Base-by-base conservation (phyloP, 2,888 invertebrate genomes). In the Drosophila setosimentum region DNA sequence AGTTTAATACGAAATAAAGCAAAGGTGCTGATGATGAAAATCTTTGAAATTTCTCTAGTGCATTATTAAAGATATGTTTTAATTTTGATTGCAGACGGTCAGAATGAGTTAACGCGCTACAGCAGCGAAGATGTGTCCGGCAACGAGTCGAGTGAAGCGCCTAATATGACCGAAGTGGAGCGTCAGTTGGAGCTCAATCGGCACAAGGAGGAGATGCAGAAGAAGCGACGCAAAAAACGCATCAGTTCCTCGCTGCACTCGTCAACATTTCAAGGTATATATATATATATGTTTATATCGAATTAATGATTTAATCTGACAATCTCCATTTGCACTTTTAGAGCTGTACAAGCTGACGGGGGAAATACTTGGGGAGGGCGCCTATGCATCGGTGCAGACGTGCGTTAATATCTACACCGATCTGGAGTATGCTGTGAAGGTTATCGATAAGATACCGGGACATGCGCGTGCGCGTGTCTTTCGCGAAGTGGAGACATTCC, bases 401-500 rank as follows among this genome's bases (percentile, higher is more conserved):
- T 99, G 98, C 94, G 95, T 97, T 81, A 97, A 97, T 93, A 96
- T 97, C 91, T 96, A 97, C 94, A 98, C 98, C 80, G 97, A 97
- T 87, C 95, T 97, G 93, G 99, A 99, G 94, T 99, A 96, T 94
- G 99, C 99, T 73, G 99, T 99, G 80, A 99, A 99, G 95, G 97
- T 98, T 91, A 98, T 99, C 92, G 97, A 98, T 94, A 99, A 99
- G 94, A 97, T 97, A 92, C 97, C 98, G 83, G 97, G 97, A 80
- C 98, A 98, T 94, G 98, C 98, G 91, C 96, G 99, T 89, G 97
- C 97, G 91, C 95, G 99, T 92, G 93, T 99, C 90, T 98, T 99
- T 95, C 97, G 98, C 90, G 99, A 99, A 94, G 99, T 99, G 92
- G 99, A 99, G 94, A 99, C 98, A 83, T 99, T 99, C 95, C 98